phyloP scores from a whole-genome alignment of 2,113 vertebrate species.

The Tangachromis dhanisi region DNA sequence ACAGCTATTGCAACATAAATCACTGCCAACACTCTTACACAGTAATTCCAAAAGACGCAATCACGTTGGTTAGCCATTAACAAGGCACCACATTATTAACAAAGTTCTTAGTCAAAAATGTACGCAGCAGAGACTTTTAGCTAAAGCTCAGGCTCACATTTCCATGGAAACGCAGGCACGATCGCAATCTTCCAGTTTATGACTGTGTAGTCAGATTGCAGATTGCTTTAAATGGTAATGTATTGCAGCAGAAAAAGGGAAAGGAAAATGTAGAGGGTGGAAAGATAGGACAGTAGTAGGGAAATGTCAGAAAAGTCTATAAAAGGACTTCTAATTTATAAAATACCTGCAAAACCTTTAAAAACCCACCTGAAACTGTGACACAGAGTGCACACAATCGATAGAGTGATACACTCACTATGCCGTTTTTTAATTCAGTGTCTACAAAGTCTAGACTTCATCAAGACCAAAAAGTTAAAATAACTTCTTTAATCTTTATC shows the following conservation, averaged over 20 bases:
- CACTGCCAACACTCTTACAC: not conserved
- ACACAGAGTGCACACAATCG: not conserved
- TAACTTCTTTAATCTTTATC: not conserved
- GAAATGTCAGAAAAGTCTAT: conserved; percentile 30
- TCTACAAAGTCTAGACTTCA: not conserved
- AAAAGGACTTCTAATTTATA: conserved; percentile 25
- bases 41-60: not conserved
- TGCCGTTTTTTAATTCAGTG: not conserved
- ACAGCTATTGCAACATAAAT: not conserved
- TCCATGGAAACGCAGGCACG: conserved; percentile 11
- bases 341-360: not conserved
- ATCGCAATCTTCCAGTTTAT: conserved; percentile 38
- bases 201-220: conserved; percentile 22
- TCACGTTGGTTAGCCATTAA: not conserved
- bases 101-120: not conserved
- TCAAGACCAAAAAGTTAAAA: not conserved
- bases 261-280: conserved; percentile 1
- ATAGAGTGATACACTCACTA: not conserved
- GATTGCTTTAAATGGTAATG: conserved; percentile 61
- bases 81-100: not conserved
- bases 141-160: not conserved
- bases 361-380: not conserved
- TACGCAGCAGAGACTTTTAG: not conserved
- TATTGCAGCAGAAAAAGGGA: not conserved
- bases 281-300: conserved; percentile 22